Conservation (phyloP, 37 sponge, comb jelly and placozoan genomes). For the Mnemiopsis leidyi region DNA sequence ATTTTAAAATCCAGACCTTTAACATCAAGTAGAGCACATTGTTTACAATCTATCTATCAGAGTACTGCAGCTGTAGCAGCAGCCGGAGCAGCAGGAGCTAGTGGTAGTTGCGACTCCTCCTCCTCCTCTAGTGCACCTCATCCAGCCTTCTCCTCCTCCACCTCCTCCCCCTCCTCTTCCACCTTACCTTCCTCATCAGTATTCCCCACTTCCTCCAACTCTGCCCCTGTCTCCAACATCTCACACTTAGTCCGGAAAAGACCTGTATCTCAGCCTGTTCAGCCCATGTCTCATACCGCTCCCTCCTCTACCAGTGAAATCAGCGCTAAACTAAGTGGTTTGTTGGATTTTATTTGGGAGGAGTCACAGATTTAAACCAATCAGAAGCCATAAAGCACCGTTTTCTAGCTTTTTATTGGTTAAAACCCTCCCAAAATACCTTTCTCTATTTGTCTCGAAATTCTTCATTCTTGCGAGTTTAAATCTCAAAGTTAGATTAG, state of each 20-base stretch:
- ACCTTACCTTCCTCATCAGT: background rate
- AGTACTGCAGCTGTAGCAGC: background rate
- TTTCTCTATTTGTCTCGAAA: no score
- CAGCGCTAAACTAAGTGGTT: slow-evolving; percentile 32
- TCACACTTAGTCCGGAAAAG: slow-evolving; percentile 49
- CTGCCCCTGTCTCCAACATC: slow-evolving; percentile 2
- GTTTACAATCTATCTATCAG: background rate
- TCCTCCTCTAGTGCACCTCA: background rate
- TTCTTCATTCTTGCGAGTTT: no score
- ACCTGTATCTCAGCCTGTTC: slow-evolving; percentile 41
- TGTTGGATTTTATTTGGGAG: no score
- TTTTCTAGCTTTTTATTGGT: no score
- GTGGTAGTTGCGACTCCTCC: background rate
- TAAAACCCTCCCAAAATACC: no score
- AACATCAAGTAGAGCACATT: background rate
- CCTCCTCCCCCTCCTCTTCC: background rate
- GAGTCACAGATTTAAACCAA: no score
- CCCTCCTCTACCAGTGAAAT: slow-evolving; percentile 37
- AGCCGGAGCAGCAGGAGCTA: background rate
- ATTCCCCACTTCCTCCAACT: background rate
- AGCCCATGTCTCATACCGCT: background rate
- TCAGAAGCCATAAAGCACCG: no score
- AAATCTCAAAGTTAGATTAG: no score
- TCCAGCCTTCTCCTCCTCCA: background rate
- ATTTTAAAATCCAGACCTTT: no score